Evolutionary conservation across 2,797 vertebrate genomes (phyloP).

Genomic region (Cyclura pinguis): DNA sequence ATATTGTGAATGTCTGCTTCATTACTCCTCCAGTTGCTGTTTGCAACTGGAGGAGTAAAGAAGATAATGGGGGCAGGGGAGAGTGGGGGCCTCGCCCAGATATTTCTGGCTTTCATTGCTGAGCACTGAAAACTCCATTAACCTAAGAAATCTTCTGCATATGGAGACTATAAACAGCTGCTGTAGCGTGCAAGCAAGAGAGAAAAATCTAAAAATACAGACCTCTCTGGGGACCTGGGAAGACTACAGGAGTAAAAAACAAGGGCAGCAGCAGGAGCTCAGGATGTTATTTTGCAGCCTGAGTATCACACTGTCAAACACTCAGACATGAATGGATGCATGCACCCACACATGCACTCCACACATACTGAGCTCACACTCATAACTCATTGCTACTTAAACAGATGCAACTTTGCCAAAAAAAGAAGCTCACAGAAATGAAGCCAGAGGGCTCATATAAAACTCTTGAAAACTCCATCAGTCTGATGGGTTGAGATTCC

Average conservation of each 20-base stretch:
- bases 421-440: neutral
- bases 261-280: slow-evolving; percentile 7
- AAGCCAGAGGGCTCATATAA: neutral
- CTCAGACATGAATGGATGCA: neutral
- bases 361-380: neutral
- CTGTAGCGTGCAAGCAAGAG: neutral
- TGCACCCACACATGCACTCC: neutral
- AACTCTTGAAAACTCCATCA: neutral
- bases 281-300: neutral
- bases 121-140: neutral
- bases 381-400: neutral
- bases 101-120: neutral
- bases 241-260: neutral
- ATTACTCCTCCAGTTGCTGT: neutral
- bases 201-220: neutral
- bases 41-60: neutral
- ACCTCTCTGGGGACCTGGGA: rapidly evolving
- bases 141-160: neutral
- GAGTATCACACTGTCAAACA: neutral
- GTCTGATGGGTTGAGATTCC: neutral
- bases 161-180: neutral
- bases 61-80: neutral
- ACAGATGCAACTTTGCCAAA: neutral
- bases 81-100: neutral
- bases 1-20: neutral